A percentile compares a stretch with the other conserved stretches of the same genome.
Evolutionary conservation across 2,888 invertebrate species (phyloP).

Genomic region (Seladonia tumulorum): DNA sequence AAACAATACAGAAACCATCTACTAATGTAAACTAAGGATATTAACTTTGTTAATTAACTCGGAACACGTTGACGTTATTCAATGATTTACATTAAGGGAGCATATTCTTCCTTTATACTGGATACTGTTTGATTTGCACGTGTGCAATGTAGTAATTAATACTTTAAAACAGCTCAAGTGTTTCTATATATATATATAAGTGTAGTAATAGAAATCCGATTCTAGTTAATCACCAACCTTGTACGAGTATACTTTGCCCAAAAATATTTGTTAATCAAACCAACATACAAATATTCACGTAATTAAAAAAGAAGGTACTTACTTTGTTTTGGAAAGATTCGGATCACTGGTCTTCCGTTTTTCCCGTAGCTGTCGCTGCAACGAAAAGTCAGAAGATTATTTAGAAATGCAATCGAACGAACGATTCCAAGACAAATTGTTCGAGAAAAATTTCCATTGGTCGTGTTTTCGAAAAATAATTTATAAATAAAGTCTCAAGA

Average conservation of each 20-base stretch:
- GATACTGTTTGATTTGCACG: neutral
- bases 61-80: neutral
- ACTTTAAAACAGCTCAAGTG: neutral
- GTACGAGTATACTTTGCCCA: neutral
- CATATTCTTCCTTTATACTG: neutral
- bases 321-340: conserved; percentile 90
- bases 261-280: neutral
- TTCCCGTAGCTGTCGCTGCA: conserved; percentile 88
- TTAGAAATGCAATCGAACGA: neutral
- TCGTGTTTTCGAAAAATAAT: conserved; percentile 15
- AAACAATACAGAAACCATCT: neutral
- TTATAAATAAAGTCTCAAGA: conserved; percentile 13
- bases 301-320: conserved; percentile 80
- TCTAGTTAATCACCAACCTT: neutral
- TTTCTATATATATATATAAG: too few species aligned
- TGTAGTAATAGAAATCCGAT: neutral
- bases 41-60: neutral
- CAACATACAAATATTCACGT: neutral
- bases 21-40: neutral
- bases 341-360: conserved; percentile 93
- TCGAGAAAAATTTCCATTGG: neutral
- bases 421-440: neutral
- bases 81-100: neutral
- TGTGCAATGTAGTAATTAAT: neutral
- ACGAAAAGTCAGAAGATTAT: conserved; percentile 68